Percentiles rank a stretch among this genome's conserved stretches.
Evolutionary conservation across 1,140 invertebrate species (phyloP).

Genomic region (Spodoptera litura): DNA sequence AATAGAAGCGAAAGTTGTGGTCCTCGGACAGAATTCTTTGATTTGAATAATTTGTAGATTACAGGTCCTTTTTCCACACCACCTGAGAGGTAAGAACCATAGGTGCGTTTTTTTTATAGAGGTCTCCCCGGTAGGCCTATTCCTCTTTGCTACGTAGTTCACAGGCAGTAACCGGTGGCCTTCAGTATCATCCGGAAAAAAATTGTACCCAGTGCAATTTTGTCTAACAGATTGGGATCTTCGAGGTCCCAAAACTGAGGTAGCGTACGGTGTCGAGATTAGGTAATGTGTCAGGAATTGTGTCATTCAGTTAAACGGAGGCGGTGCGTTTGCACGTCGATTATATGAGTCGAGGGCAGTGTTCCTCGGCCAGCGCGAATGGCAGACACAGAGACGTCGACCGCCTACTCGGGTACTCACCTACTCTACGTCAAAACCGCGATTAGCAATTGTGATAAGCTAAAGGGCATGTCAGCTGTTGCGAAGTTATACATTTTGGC

Average conservation of each 20-base stretch:
- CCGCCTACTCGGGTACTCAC: constrained; percentile 60
- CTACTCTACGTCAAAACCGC: constrained; percentile 42
- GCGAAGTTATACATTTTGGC: constrained; percentile 10
- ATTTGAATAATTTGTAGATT: constrained; percentile 6
- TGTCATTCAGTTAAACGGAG: constrained; percentile 79
- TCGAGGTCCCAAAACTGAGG: constrained; percentile 61
- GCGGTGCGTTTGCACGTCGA: constrained; percentile 75
- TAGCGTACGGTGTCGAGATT: constrained; percentile 70
- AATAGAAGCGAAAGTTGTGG: constrained; percentile 36
- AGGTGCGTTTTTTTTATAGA: constrained; percentile 84
- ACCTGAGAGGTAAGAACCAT: constrained; percentile 82
- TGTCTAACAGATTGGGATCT: constrained; percentile 54
- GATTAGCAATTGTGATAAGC: constrained; percentile 40
- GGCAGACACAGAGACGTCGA: constrained; percentile 68
- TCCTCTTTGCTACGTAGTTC: constrained; percentile 65
- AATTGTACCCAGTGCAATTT: constrained; percentile 30
- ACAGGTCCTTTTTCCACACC: constrained; percentile 80
- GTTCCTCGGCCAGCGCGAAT: constrained; percentile 64
- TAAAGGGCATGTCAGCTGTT: constrained; percentile 26
- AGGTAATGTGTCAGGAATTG: constrained; percentile 82
- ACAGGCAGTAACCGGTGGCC: constrained; percentile 32
- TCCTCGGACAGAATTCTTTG: constrained; percentile 6
- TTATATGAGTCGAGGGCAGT: constrained; percentile 74
- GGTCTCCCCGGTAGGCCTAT: constrained; percentile 83
- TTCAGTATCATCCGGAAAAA: constrained; percentile 17